Evolutionary conservation across 2,113 vertebrate species (phyloP).

Genomic region (Tretioscincus oriximinensis): DNA sequence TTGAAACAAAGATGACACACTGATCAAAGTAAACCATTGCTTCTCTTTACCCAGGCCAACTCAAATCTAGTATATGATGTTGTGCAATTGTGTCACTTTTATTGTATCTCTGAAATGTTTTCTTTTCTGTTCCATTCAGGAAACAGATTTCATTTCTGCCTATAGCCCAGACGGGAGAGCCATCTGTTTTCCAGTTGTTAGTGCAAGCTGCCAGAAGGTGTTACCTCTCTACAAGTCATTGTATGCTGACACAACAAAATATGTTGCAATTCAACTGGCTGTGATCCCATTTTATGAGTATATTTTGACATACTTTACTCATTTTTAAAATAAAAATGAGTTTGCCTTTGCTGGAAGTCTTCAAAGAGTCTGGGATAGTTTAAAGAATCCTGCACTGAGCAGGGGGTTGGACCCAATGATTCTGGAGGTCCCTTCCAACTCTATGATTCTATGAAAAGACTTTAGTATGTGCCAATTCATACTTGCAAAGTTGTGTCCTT

Average conservation of each 20-base stretch:
- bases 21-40: not conserved
- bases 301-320: not conserved
- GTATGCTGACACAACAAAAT: slow-evolving; percentile 2
- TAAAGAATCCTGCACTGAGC: too few species aligned
- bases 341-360: too few species aligned
- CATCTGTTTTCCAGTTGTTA: slow-evolving; percentile 29
- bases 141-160: slow-evolving; percentile 24
- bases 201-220: slow-evolving; percentile 25
- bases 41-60: not conserved
- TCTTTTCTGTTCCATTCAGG: slow-evolving; percentile 15
- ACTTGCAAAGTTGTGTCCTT: not conserved
- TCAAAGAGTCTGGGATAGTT: too few species aligned
- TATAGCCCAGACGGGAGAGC: slow-evolving; percentile 24
- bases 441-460: too few species aligned
- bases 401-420: too few species aligned
- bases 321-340: slow-evolving; percentile 9
- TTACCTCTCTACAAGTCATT: slow-evolving; percentile 32
- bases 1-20: not conserved
- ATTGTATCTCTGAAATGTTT: slow-evolving; percentile 24
- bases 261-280: not conserved
- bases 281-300: slow-evolving; percentile 22
- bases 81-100: not conserved
- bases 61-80: not conserved
- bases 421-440: too few species aligned
- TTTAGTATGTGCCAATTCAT: not conserved